These are phyloP conservation scores for Sialia sialis DNA, from an alignment of 2,113 vertebrate species.

Conservation along the genomic window DNA sequence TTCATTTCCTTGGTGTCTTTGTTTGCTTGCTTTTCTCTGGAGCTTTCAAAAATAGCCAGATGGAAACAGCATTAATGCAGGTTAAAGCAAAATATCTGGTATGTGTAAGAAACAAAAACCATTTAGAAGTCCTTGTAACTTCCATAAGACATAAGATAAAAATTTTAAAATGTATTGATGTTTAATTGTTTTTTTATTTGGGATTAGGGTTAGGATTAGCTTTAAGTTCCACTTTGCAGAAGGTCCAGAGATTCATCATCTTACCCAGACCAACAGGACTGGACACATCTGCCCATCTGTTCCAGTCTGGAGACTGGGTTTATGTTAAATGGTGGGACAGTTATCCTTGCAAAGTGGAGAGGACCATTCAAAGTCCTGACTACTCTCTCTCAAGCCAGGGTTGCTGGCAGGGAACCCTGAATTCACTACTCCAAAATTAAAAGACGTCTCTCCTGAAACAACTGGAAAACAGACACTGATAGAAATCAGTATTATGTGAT, in stretches of 20 bases:
- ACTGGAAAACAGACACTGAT: not conserved
- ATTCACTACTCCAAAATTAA: not conserved
- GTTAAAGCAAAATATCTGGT: not conserved
- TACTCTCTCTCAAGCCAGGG: not conserved
- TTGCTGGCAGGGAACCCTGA: not conserved
- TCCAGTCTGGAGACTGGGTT: not conserved
- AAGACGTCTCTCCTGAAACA: not conserved
- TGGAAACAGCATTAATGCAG: not conserved
- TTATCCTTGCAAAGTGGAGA: not conserved
- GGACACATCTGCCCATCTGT: not conserved
- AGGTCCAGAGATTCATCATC: not conserved
- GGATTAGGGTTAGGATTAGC: not conserved
- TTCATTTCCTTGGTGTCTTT: not conserved
- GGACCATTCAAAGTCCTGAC: not conserved
- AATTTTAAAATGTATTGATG: not conserved
- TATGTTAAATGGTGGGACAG: not conserved
- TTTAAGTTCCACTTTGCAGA: not conserved
- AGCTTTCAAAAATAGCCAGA: not conserved
- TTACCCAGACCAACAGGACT: not conserved
- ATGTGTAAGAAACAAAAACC: not conserved
- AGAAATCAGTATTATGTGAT: not conserved
- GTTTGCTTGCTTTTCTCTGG: not conserved
- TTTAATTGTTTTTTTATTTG: not conserved
- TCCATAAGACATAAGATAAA: not conserved
- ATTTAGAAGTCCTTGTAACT: not conserved